A percentile compares a stretch with the other conserved stretches of the same genome.
Conservation (phyloP, 2,797 vertebrate genomes). For the Cyprinella venusta region DNA sequence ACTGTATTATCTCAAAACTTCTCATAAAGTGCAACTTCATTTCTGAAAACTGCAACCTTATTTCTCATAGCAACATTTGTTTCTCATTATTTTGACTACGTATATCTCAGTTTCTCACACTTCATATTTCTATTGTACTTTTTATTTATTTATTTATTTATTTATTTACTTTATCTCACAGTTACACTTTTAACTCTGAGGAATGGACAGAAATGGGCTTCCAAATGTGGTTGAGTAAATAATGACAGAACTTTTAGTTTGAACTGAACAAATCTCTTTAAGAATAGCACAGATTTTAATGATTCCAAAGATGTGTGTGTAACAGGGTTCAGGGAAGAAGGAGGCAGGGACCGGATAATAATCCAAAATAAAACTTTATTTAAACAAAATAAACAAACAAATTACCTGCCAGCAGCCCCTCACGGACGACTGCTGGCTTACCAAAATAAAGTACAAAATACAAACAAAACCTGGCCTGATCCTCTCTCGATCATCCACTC, state of each 20-base stretch:
- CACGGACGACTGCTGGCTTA: no score
- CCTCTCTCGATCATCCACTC: no score
- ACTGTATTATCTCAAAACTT: not conserved
- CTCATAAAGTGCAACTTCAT: not conserved
- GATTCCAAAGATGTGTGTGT: conserved; percentile 2
- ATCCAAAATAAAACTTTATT: no score
- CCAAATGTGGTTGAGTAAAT: not conserved
- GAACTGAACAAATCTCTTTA: not conserved
- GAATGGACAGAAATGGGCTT: not conserved
- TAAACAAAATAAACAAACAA: no score
- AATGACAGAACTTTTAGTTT: not conserved
- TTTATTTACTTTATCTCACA: not conserved
- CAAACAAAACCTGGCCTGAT: no score
- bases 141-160: no score
- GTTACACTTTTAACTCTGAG: not conserved
- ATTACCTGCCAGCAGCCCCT: no score
- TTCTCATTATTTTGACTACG: not conserved
- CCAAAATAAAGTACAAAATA: no score
- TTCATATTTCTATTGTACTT: not conserved
- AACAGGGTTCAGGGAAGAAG: no score
- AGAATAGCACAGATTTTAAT: not conserved
- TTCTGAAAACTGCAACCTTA: not conserved
- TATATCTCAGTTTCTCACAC: not conserved
- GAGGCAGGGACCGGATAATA: no score
- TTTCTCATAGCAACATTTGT: not conserved